These are phyloP conservation scores for Stegodyphus mimosarum DNA, from an alignment of 1,140 invertebrate species.

Conservation along the genomic window DNA sequence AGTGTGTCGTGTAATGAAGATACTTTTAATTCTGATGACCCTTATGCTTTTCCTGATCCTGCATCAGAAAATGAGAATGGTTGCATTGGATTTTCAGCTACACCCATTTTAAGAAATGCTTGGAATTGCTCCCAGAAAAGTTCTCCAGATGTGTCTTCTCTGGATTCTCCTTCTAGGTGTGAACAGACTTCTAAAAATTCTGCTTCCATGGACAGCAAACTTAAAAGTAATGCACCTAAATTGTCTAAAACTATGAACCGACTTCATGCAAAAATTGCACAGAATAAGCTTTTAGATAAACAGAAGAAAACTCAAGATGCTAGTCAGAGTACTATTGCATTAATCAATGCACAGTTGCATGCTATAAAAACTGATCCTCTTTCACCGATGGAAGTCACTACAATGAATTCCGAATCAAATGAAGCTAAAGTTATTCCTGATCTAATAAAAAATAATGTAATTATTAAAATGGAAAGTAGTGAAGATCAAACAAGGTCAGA, in stretches of 20 bases:
- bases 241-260: slow-evolving; percentile 71
- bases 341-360: slow-evolving; percentile 16
- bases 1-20: slow-evolving; percentile 60
- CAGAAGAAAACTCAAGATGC: slow-evolving; percentile 67
- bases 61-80: slow-evolving; percentile 67
- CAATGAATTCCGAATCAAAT: slow-evolving; percentile 49
- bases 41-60: slow-evolving; percentile 74
- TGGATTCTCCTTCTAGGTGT: slow-evolving; percentile 26
- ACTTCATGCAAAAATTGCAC: slow-evolving; percentile 71
- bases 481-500: slow-evolving; percentile 36
- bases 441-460: slow-evolving; percentile 17
- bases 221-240: slow-evolving; percentile 63
- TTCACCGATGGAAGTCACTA: slow-evolving; percentile 34
- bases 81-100: slow-evolving; percentile 35
- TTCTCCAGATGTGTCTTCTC: slow-evolving; percentile 36
- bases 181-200: slow-evolving; percentile 18
- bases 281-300: slow-evolving; percentile 71
- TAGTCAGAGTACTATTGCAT: slow-evolving; percentile 57
- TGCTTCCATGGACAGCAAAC: slow-evolving; percentile 45
- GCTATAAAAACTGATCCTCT: slow-evolving; percentile 22
- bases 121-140: slow-evolving; percentile 57
- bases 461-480: slow-evolving; percentile 23
- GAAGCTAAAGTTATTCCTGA: slow-evolving; percentile 24
- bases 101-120: slow-evolving; percentile 41
- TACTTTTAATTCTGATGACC: slow-evolving; percentile 69